Percentiles rank a stretch among this genome's conserved stretches.
Conservation (phyloP, 2,888 invertebrate genomes). For the Agrotis clavis region DNA sequence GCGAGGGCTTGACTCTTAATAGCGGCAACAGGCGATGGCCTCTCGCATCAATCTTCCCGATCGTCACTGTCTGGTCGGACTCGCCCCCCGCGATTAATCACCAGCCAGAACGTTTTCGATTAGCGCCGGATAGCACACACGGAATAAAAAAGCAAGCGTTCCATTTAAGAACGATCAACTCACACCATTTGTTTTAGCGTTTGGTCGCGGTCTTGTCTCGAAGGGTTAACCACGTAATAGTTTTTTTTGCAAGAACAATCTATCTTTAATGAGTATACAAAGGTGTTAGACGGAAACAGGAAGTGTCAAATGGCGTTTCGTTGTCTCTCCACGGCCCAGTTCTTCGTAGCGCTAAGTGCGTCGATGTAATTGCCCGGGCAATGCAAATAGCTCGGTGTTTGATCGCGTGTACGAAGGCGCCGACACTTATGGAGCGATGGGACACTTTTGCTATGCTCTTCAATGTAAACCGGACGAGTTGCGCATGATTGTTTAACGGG, state of each 20-base stretch:
- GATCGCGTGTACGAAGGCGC: constrained; percentile 74
- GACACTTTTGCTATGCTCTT: constrained; percentile 70
- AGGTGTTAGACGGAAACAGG: constrained; percentile 86
- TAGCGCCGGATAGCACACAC: constrained; percentile 80
- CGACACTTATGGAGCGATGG: constrained; percentile 67
- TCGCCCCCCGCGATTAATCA: constrained; percentile 88
- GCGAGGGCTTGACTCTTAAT: constrained; percentile 75
- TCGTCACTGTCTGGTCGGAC: constrained; percentile 84
- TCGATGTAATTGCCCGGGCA: constrained; percentile 87
- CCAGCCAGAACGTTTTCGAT: constrained; percentile 85
- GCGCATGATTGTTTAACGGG: constrained; percentile 78
- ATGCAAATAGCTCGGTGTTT: constrained; percentile 85
- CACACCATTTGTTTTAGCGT: constrained; percentile 71
- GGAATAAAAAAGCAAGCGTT: constrained; percentile 75
- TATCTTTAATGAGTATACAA: constrained; percentile 64
- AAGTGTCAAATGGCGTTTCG: constrained; percentile 90
- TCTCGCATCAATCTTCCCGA: constrained; percentile 85
- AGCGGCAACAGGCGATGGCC: constrained; percentile 74
- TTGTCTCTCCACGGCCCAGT: constrained; percentile 88
- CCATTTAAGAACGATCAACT: constrained; percentile 80
- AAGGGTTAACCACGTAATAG: constrained; percentile 53
- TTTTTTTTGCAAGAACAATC: constrained; percentile 74
- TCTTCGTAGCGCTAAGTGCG: constrained; percentile 87
- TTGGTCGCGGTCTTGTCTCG: constrained; percentile 55
- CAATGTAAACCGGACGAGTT: constrained; percentile 71